Conservation (phyloP, 2,113 vertebrate genomes). For the Marcusenius ussheri region DNA sequence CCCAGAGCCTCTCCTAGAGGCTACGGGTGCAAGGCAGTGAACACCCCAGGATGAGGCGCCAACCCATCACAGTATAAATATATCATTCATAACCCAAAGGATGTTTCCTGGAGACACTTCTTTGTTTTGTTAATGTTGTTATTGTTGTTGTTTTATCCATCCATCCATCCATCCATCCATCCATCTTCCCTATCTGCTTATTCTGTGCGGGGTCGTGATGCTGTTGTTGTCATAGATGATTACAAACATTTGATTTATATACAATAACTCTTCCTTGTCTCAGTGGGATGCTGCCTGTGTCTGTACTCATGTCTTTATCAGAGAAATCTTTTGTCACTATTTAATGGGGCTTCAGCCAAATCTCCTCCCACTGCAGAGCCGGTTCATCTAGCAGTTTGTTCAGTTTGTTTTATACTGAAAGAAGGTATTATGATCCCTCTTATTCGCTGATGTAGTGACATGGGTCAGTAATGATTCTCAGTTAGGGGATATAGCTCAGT, state of each 20-base stretch:
- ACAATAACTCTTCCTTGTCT: not conserved
- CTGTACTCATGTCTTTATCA: not conserved
- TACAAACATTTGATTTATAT: not conserved
- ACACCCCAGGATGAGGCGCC: not conserved
- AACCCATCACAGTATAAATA: not conserved
- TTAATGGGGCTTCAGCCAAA: not conserved
- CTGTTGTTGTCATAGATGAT: not conserved
- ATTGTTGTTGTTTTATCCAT: not conserved
- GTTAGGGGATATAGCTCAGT: not conserved
- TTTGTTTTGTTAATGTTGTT: not conserved
- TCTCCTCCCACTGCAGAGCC: not conserved
- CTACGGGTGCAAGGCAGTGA: not conserved
- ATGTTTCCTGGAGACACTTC: not conserved
- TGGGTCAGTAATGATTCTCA: not conserved
- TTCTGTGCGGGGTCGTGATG: not conserved
- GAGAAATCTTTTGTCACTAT: slow-evolving; percentile 1
- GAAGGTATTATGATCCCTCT: not conserved
- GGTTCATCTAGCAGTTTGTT: not conserved
- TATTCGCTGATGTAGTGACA: not conserved
- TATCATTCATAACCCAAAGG: not conserved
- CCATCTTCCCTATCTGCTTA: not conserved
- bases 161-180: not conserved
- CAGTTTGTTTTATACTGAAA: not conserved
- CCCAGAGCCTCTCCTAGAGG: not conserved
- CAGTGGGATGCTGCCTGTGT: not conserved